phyloP scores from a whole-genome alignment of 2,888 invertebrate species.

The Marronus borbonicus region DNA sequence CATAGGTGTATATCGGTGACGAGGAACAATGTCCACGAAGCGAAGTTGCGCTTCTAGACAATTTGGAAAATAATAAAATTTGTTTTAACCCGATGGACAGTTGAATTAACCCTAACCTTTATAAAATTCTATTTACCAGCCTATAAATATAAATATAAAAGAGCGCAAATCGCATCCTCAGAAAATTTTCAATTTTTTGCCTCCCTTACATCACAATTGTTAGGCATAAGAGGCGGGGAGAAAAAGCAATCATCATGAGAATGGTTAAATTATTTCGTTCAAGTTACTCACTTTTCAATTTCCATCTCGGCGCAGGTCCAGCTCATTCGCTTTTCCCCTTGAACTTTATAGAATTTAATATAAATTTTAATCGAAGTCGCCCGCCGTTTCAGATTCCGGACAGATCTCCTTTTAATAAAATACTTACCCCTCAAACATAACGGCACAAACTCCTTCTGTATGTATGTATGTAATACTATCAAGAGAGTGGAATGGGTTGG shows the following conservation, averaged over 20 bases:
- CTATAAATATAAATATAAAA: neutral
- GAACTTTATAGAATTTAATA: constrained; percentile 50
- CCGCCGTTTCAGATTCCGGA: constrained; percentile 3
- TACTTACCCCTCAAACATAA: neutral
- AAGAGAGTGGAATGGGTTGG: constrained; percentile 10
- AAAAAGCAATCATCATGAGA: constrained; percentile 36
- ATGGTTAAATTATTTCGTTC: constrained; percentile 42
- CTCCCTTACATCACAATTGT: neutral
- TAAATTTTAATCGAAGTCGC: constrained; percentile 48
- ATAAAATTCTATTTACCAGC: constrained; percentile 22
- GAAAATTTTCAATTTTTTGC: constrained; percentile 40
- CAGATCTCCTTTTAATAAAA: constrained; percentile 31
- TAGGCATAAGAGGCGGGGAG: neutral
- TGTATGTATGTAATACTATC: neutral
- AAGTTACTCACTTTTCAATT: constrained; percentile 41
- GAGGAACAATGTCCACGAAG: neutral
- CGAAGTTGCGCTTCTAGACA: neutral
- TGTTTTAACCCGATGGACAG: constrained; percentile 1
- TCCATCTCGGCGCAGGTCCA: constrained; percentile 18
- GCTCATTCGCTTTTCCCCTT: constrained; percentile 2
- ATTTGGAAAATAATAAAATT: neutral
- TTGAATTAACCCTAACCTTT: constrained; percentile 29
- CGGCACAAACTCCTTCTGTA: constrained; percentile 3
- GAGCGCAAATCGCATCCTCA: neutral
- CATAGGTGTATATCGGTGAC: neutral